Evolutionary conservation across 2,888 invertebrate genomes (phyloP).

Genomic region (Colletes collaris): DNA sequence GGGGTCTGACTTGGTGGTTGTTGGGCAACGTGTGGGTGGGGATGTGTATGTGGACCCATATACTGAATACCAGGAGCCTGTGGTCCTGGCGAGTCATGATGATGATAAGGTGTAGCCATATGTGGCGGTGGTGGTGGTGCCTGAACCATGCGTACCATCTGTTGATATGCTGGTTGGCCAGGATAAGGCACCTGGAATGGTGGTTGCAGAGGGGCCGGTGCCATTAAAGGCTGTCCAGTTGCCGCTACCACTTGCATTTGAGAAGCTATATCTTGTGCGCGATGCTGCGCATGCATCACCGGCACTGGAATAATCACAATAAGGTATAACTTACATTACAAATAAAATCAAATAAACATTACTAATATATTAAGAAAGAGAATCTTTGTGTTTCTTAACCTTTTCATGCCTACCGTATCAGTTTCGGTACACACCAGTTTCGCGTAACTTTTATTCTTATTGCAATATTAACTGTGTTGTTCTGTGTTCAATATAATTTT

Average conservation of each 20-base stretch:
- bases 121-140: conserved; percentile 79
- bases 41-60: conserved; percentile 84
- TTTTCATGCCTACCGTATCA: no score
- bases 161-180: conserved; percentile 84
- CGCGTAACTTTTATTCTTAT: no score
- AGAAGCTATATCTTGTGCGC: conserved; percentile 86
- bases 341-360: not conserved
- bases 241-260: conserved; percentile 93
- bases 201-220: conserved; percentile 91
- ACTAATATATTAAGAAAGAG: not conserved
- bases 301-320: conserved; percentile 76
- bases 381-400: not conserved
- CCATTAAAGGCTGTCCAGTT: conserved; percentile 92
- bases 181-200: conserved; percentile 87
- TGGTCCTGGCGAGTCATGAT: conserved; percentile 85
- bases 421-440: no score
- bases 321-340: conserved; percentile 10
- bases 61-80: conserved; percentile 84
- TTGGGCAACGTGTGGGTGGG: conserved; percentile 79
- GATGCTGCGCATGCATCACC: conserved; percentile 80
- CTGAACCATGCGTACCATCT: conserved; percentile 84
- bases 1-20: conserved; percentile 81
- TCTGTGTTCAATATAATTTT: no score
- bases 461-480: no score
- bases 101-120: conserved; percentile 80